Percentiles rank a stretch among this genome's conserved stretches.
These are phyloP conservation scores for Upupa epops DNA, from an alignment of 2,113 vertebrate species.

Conservation along the genomic window DNA sequence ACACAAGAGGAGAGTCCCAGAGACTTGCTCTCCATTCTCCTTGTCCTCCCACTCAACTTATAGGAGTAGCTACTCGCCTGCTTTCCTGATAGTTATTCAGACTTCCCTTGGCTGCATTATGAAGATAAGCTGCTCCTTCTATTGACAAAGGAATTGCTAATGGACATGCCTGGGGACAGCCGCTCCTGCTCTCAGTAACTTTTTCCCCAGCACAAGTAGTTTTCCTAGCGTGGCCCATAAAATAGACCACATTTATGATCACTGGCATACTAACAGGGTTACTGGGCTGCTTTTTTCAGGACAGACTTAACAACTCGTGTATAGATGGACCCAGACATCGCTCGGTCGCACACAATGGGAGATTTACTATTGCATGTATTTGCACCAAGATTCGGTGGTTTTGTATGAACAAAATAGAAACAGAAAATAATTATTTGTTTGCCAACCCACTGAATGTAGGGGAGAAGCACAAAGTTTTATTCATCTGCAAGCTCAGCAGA, in stretches of 20 bases:
- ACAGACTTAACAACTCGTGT: constrained; percentile 18
- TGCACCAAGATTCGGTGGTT: constrained; percentile 33
- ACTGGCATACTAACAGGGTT: constrained; percentile 22
- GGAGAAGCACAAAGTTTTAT: constrained; percentile 69
- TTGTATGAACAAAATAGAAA: constrained; percentile 38
- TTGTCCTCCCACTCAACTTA: neutral
- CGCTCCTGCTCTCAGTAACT: constrained; percentile 22
- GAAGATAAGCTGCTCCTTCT: constrained; percentile 41
- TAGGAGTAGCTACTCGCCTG: neutral
- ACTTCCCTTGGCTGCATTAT: neutral
- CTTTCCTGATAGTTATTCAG: constrained; percentile 1
- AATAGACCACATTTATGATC: constrained; percentile 15
- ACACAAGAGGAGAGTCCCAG: neutral
- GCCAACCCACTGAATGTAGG: constrained; percentile 46
- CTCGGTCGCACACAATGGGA: constrained; percentile 30
- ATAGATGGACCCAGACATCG: constrained; percentile 21
- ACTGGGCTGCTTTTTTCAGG: constrained; percentile 21
- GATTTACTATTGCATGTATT: constrained; percentile 53
- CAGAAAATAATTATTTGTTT: constrained; percentile 71
- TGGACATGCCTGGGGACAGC: neutral
- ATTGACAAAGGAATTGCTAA: constrained; percentile 33
- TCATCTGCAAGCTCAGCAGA: constrained; percentile 71
- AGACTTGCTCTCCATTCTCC: neutral
- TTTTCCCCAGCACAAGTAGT: neutral
- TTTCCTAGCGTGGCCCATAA: neutral